A percentile compares a stretch with the other conserved stretches of the same genome.
Conservation (phyloP, 2,113 vertebrate species). For the Tauraco erythrolophus region DNA sequence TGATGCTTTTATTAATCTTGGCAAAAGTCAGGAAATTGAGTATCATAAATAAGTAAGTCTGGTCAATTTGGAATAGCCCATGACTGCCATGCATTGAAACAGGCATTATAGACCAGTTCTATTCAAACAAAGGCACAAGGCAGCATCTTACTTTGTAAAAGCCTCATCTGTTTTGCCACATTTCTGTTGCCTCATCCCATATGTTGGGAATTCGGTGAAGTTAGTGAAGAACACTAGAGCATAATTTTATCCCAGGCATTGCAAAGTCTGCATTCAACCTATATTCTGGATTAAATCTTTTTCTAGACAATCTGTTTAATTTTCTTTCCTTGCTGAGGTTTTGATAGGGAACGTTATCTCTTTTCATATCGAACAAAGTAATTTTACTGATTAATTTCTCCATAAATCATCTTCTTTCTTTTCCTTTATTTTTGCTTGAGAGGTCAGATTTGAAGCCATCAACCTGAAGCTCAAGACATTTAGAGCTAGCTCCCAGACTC, state of each 20-base stretch:
- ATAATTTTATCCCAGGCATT: not conserved
- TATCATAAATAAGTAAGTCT: not conserved
- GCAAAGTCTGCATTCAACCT: not conserved
- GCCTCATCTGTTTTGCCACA: not conserved
- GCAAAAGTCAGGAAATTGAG: not conserved
- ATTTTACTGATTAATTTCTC: not conserved
- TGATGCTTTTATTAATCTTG: not conserved
- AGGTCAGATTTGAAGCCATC: not conserved
- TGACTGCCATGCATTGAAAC: not conserved
- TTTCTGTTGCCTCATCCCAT: not conserved
- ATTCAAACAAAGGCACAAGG: not conserved
- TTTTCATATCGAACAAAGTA: not conserved
- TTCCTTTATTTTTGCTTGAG: not conserved
- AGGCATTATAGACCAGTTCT: not conserved
- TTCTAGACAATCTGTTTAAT: not conserved
- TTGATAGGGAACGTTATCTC: not conserved
- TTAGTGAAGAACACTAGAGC: not conserved
- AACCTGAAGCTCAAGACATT: not conserved
- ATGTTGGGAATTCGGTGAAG: not conserved
- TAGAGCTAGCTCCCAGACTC: not conserved
- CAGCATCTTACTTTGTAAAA: not conserved
- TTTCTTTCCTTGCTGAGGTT: not conserved
- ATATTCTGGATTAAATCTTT: not conserved
- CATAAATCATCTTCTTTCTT: not conserved
- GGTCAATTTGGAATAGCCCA: not conserved